phyloP scores from a whole-genome alignment of 2,797 vertebrate species.

The Pelochelys cantorii region DNA sequence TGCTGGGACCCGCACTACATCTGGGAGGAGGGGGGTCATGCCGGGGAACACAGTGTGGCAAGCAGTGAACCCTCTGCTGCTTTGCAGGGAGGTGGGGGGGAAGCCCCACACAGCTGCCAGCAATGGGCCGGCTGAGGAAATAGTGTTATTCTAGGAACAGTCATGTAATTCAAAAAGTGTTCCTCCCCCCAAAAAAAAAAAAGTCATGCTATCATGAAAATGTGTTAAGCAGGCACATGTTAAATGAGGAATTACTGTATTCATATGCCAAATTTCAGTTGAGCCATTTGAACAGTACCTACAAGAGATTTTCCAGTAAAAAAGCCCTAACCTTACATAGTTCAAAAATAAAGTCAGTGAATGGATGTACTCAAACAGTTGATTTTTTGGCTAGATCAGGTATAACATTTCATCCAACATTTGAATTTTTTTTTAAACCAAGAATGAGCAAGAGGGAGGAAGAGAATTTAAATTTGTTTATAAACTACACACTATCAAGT shows the following conservation, averaged over 20 bases:
- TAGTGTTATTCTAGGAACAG: too few relatives aligned
- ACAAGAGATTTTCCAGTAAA: conserved; percentile 26
- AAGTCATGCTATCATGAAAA: too few relatives aligned
- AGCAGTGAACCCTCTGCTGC: too few relatives aligned
- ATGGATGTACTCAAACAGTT: neutral
- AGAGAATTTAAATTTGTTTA: neutral
- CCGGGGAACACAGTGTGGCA: too few relatives aligned
- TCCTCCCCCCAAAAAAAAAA: too few relatives aligned
- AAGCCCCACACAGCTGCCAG: too few relatives aligned
- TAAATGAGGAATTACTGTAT: neutral
- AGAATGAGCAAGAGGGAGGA: neutral
- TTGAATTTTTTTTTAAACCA: neutral
- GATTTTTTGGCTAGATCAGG: neutral
- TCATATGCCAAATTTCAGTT: conserved; percentile 53
- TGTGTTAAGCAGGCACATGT: too few relatives aligned
- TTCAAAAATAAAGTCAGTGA: conserved; percentile 10
- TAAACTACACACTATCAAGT: neutral
- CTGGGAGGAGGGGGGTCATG: too few relatives aligned
- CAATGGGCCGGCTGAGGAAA: too few relatives aligned
- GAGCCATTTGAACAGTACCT: neutral
- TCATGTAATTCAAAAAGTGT: too few relatives aligned
- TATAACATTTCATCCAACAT: neutral
- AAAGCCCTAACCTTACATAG: conserved; percentile 20
- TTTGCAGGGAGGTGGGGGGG: too few relatives aligned
- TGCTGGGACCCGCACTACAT: too few relatives aligned